phyloP scores from a whole-genome alignment of 2,888 invertebrate species.

The Macrophya alboannulata region DNA sequence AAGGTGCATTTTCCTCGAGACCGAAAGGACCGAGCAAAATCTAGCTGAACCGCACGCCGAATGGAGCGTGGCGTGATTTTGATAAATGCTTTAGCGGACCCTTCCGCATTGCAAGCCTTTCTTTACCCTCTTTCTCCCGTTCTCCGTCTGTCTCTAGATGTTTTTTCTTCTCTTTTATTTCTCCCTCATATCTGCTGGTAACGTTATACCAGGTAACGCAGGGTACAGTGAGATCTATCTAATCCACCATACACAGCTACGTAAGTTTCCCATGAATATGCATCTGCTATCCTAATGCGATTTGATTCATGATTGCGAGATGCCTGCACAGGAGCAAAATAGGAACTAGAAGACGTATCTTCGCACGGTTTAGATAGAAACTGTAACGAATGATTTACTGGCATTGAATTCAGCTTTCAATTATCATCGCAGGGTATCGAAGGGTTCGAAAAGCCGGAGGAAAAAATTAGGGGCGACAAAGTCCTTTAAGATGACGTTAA shows the following conservation, averaged over 20 bases:
- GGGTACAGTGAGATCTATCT: slow-evolving; percentile 73
- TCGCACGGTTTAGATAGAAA: not conserved
- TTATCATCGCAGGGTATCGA: not conserved
- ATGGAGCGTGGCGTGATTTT: slow-evolving; percentile 44
- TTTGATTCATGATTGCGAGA: slow-evolving; percentile 75
- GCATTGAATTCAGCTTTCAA: not conserved
- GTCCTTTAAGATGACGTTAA: not conserved
- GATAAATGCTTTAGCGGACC: slow-evolving; percentile 36
- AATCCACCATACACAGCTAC: slow-evolving; percentile 72
- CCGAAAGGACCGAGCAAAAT: not conserved
- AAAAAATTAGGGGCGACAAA: not conserved
- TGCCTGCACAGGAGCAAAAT: slow-evolving; percentile 23
- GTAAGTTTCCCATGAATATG: slow-evolving; percentile 77
- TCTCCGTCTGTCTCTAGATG: slow-evolving; percentile 13
- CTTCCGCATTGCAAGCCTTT: slow-evolving; percentile 14
- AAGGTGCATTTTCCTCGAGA: not conserved
- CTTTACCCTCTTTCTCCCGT: slow-evolving; percentile 28
- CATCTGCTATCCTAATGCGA: slow-evolving; percentile 77
- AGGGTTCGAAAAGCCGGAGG: not conserved
- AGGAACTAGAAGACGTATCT: not conserved
- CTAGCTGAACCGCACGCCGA: not conserved
- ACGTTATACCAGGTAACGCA: slow-evolving; percentile 64
- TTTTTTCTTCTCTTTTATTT: not conserved
- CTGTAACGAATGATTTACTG: slow-evolving; percentile 34
- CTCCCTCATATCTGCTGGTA: not conserved